A percentile compares a stretch with the other conserved stretches of the same genome.
Conservation (phyloP, 1,140 invertebrate genomes). For the Drosophila watanabei region DNA sequence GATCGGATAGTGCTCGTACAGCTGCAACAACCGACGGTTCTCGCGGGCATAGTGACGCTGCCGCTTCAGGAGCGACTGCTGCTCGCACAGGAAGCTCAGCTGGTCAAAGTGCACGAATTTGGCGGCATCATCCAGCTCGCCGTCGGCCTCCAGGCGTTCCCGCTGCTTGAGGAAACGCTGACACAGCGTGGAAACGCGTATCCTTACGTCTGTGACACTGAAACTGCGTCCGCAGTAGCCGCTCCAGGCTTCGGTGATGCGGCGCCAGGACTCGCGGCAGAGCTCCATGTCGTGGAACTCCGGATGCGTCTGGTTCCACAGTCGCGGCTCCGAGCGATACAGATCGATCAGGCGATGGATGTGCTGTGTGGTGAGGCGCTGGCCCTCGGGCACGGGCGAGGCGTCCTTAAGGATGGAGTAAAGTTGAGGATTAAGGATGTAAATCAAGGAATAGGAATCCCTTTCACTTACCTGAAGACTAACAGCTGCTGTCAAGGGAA, state of each 20-base stretch:
- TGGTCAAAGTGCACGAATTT: constrained; percentile 73
- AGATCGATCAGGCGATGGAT: constrained; percentile 67
- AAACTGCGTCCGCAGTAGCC: constrained; percentile 61
- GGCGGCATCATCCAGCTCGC: constrained; percentile 58
- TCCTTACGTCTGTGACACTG: constrained; percentile 65
- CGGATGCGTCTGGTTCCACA: constrained; percentile 68
- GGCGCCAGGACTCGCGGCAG: constrained; percentile 64
- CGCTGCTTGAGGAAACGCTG: constrained; percentile 74
- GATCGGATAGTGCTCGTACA: constrained; percentile 75
- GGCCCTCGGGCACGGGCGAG: constrained; percentile 29
- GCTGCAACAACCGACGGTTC: constrained; percentile 70
- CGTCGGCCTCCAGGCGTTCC: constrained; percentile 67
- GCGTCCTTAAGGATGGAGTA: background rate
- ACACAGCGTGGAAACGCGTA: constrained; percentile 68
- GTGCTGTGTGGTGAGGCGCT: constrained; percentile 57
- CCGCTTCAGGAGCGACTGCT: constrained; percentile 65
- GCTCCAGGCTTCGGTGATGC: constrained; percentile 63
- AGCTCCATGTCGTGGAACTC: constrained; percentile 62
- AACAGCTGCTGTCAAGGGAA: background rate
- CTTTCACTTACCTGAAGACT: background rate
- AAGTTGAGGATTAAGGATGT: background rate
- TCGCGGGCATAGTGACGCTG: constrained; percentile 58
- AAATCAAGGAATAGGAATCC: background rate
- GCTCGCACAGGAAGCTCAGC: constrained; percentile 62
- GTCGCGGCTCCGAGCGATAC: constrained; percentile 56